These are phyloP conservation scores for Acanthurus tractus DNA, from an alignment of 2,797 vertebrate genomes.

Conservation along the genomic window DNA sequence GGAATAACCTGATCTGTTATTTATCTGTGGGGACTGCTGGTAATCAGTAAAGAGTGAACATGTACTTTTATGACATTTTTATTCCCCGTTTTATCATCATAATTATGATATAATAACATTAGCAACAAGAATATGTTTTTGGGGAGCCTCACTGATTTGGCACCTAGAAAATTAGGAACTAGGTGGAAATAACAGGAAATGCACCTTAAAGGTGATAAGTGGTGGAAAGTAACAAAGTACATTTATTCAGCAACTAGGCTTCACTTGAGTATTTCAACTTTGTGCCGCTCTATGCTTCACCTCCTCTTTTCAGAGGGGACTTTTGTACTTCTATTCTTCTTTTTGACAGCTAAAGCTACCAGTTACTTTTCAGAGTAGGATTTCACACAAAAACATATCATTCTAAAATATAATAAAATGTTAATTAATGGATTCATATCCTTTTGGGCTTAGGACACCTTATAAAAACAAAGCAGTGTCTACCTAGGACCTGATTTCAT, in stretches of 20 bases:
- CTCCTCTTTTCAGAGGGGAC: not conserved
- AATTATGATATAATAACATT: slow-evolving; percentile 5
- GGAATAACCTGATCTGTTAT: slow-evolving; percentile 18
- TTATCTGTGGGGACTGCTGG: slow-evolving; percentile 4
- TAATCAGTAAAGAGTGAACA: not conserved
- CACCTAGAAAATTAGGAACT: not conserved
- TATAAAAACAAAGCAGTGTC: too few relatives aligned
- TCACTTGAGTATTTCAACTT: not conserved
- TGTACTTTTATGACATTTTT: slow-evolving; percentile 23
- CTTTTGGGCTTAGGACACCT: too few relatives aligned
- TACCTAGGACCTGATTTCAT: not conserved
- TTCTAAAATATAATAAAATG: too few relatives aligned
- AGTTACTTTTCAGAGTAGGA: not conserved
- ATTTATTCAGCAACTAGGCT: not conserved
- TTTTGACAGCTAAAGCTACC: not conserved
- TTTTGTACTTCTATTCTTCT: not conserved
- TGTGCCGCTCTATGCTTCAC: not conserved
- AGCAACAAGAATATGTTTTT: not conserved
- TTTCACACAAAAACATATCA: not conserved
- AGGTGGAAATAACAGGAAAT: not conserved
- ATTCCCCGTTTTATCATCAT: slow-evolving; percentile 5
- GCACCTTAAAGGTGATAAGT: not conserved
- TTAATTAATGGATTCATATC: too few relatives aligned
- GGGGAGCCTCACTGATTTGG: not conserved
- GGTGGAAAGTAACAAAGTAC: not conserved